Evolutionary conservation across 1,140 invertebrate genomes (phyloP).

Genomic region (Aphaenogaster rudis): DNA sequence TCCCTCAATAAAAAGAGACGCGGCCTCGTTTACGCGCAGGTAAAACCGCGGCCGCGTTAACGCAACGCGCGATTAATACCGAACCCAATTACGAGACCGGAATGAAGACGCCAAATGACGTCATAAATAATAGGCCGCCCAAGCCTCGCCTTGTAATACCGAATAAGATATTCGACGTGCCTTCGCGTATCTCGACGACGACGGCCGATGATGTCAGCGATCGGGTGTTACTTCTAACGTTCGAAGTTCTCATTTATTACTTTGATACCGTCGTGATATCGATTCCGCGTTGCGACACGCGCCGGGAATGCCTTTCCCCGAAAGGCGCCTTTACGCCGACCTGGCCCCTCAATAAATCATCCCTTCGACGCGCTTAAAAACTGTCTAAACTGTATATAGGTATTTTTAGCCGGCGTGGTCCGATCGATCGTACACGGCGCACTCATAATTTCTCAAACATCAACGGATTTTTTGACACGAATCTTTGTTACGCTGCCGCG

Average conservation of each 20-base stretch:
- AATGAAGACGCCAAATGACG: constrained; percentile 46
- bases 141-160: constrained; percentile 24
- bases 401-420: constrained; percentile 36
- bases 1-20: constrained; percentile 45
- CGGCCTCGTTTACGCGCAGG: constrained; percentile 48
- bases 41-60: constrained; percentile 38
- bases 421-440: constrained; percentile 22
- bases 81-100: constrained; percentile 29
- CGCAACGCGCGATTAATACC: constrained; percentile 56
- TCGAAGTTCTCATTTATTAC: constrained; percentile 22
- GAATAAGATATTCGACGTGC: constrained; percentile 47
- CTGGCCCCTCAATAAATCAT: constrained; percentile 50
- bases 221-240: constrained; percentile 10
- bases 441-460: constrained; percentile 27
- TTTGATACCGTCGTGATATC: constrained; percentile 37
- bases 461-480: not conserved
- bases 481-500: not conserved
- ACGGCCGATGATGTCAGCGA: not conserved
- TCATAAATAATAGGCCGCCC: constrained; percentile 43
- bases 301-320: constrained; percentile 33
- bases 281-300: constrained; percentile 27
- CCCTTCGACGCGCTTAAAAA: constrained; percentile 46
- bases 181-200: constrained; percentile 5
- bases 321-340: constrained; percentile 22
- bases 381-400: constrained; percentile 21